A percentile compares a stretch with the other conserved stretches of the same genome.
Evolutionary conservation across 2,888 invertebrate genomes (phyloP).

Genomic region (Cataglyphis livida): DNA sequence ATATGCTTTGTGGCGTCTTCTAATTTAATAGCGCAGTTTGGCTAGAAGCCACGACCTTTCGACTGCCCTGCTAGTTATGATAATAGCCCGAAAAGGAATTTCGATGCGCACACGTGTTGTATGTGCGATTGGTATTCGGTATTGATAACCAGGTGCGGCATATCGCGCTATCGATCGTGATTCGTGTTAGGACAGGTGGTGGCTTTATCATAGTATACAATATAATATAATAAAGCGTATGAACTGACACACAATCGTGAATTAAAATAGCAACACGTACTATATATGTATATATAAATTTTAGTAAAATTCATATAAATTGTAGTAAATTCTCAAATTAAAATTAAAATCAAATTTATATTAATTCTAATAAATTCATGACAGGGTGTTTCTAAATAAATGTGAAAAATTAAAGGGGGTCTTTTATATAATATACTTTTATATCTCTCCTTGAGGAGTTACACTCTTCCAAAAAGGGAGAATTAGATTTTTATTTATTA

Average conservation of each 20-base stretch:
- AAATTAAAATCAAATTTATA: too few species aligned
- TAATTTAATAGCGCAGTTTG: slow-evolving; percentile 51
- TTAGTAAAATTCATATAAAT: not conserved
- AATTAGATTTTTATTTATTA: too few species aligned
- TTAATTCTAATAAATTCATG: too few species aligned
- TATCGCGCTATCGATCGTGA: not conserved
- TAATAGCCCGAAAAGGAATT: slow-evolving; percentile 43
- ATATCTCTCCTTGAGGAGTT: too few species aligned
- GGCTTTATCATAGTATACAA: not conserved
- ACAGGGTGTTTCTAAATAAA: too few species aligned
- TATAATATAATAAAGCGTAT: slow-evolving; percentile 28
- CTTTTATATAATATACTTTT: too few species aligned
- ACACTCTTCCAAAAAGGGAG: too few species aligned
- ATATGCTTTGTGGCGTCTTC: slow-evolving; percentile 42
- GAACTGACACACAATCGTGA: slow-evolving; percentile 1
- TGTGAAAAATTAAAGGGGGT: too few species aligned
- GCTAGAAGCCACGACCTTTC: slow-evolving; percentile 40
- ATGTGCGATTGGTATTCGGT: slow-evolving; percentile 27
- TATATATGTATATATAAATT: not conserved
- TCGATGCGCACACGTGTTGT: slow-evolving; percentile 18
- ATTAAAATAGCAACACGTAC: not conserved
- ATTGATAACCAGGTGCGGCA: slow-evolving; percentile 41
- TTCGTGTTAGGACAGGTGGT: slow-evolving; percentile 40
- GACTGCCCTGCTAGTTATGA: slow-evolving; percentile 43
- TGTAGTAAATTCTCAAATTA: too few species aligned